Evolutionary conservation across 2,113 vertebrate genomes (phyloP), one percentile per base, ranked within the genome.

Genomic region (Colossoma macropomum): DNA sequence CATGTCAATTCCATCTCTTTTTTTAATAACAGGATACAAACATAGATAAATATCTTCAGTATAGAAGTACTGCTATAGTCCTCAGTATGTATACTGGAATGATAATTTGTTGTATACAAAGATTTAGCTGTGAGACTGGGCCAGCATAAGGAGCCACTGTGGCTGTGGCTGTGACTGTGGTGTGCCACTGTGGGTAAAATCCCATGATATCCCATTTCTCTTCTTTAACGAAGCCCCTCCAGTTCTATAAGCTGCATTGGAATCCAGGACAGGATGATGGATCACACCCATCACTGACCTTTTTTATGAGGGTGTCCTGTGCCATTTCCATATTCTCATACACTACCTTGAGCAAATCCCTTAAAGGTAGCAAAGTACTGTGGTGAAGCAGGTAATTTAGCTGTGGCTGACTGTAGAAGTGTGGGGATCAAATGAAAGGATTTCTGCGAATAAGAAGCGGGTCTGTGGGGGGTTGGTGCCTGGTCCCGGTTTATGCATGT

Each of bases 211-310:
- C 70, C 72, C 45, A 79, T 75, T 82, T 79, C 65, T 85, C 72
- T 82, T 74, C 30, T 82, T 75, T 63, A 82, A 82, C 66, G 34
- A 79, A 82, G 60, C 30, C 56, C 79, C 80, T 86, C 74, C 41
- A 79, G 68, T 81, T 71, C 71, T 60, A 65, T 56, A 27, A 27
- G 28, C 77, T 71, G 84, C 82, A 85, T 84, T 85, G 75, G 80
- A 78, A 84, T 80, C 71, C 73, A 66, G 84, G 86, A 86, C 88
- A 86, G 77, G 66, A 82, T 86, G 80, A 84, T 86, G 74, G 41
- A 89, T 87, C 85, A 66, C 71, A 59, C 72, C 56, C 74, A 83
- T 88, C 82, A 86, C 23, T 79, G 82, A 86, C 79, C 86, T 85
- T 81, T 86, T 41, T 62, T 81, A 63, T 78, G 77, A 78, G 74